Base-by-base conservation (phyloP, 2,113 vertebrate genomes). In the Condylura cristata region DNA sequence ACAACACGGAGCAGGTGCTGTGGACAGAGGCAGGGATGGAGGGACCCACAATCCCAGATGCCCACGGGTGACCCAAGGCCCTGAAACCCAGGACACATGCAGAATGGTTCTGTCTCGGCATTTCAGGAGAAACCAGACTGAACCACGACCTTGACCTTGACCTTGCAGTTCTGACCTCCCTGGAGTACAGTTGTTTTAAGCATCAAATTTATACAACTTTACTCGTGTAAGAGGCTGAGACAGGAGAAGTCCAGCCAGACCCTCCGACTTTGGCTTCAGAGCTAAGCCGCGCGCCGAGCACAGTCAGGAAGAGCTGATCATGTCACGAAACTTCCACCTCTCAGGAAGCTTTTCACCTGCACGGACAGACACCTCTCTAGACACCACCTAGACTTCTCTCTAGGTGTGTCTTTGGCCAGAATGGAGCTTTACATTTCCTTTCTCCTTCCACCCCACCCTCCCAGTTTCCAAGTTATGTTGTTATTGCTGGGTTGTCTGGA, bases 321-420 rank as follows among this genome's bases (percentile, higher is more conserved):
- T 14, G 4, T 3, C 11, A 34, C 10, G 78, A 56, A 78, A 18
- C 44, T 72, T 51, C 26, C 3, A 14, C 28, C 20, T 72, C 56
- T 79, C 63, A 74, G 94, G 80, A 91, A 79, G 28, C 34, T 11
- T 51, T 89, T 53, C 78, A 63, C n/a, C 30, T 51, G 60, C 18
- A 34, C 24, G 46, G 32, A 70, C 34, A 32, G 39, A 8, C 28
- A 20, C 63, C n/a, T 30, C 30, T 63, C 32, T 17, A 66, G n/a
- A 51, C 24, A 63, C 74, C 8, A 86, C 68, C 32, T 17, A 66
- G n/a, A 51, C 24, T 70, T 79, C 8, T 89, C 48, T 81, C 17
- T 28, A 71, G 39, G 32, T 8, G 20, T 5, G 8, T 28, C 41
- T 60, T 85, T 87, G 70, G 66, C 39, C n/a, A 60, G 60, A 53